Evolutionary conservation across 2,113 vertebrate species (phyloP).

Genomic region (Nycticryphes semicollaris): DNA sequence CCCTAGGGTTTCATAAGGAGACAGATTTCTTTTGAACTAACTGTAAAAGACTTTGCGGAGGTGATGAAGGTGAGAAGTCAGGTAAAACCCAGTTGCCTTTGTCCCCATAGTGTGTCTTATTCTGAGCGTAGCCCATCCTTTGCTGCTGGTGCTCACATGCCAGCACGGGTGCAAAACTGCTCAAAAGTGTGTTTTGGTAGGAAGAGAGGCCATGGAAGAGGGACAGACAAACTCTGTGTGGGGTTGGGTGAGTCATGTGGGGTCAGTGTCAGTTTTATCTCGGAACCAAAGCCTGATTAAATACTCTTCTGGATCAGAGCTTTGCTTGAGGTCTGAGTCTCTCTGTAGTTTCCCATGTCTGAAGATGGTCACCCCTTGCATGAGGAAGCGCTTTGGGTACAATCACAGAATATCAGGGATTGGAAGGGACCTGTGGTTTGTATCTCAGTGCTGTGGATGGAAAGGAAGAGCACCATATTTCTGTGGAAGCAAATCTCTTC

Average conservation of each 20-base stretch:
- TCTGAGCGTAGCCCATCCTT: neutral
- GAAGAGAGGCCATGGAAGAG: neutral
- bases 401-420: neutral
- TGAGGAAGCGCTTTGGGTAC: neutral
- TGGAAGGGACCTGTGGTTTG: neutral
- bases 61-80: neutral
- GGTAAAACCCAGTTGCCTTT: accelerated
- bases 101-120: neutral
- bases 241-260: neutral
- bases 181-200: neutral
- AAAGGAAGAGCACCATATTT: neutral
- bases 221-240: neutral
- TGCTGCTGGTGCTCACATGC: neutral
- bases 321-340: neutral
- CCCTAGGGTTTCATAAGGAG: neutral
- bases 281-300: accelerated
- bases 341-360: neutral
- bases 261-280: neutral
- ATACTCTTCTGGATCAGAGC: neutral
- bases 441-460: neutral
- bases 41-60: neutral
- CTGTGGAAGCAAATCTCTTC: neutral
- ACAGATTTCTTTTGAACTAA: neutral
- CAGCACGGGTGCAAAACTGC: neutral
- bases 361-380: neutral